These are phyloP conservation scores for Neria commutata DNA, from an alignment of 2,888 invertebrate genomes.

Conservation along the genomic window DNA sequence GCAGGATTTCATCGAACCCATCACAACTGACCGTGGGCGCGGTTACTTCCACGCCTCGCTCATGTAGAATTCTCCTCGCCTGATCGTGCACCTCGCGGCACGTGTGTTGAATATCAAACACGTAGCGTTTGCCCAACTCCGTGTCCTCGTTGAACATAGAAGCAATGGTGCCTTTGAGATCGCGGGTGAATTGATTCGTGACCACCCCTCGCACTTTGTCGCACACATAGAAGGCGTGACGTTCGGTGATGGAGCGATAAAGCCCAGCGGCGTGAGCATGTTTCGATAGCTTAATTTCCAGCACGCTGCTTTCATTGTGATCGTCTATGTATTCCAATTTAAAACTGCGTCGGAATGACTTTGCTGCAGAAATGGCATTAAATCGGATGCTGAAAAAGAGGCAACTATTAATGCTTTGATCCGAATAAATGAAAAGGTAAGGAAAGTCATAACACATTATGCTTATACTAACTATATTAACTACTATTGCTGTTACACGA, in stretches of 20 bases:
- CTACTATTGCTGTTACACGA: not conserved
- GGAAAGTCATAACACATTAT: slow-evolving; percentile 10
- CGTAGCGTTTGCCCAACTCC: slow-evolving; percentile 84
- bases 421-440: slow-evolving; percentile 15
- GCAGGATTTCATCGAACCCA: slow-evolving; percentile 19
- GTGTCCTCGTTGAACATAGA: slow-evolving; percentile 91
- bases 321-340: slow-evolving; percentile 77
- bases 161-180: slow-evolving; percentile 87
- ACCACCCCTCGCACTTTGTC: slow-evolving; percentile 88
- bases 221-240: slow-evolving; percentile 91
- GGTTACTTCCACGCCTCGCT: slow-evolving; percentile 58
- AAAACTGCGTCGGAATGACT: slow-evolving; percentile 76
- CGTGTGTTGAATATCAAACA: slow-evolving; percentile 88
- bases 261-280: slow-evolving; percentile 81
- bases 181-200: slow-evolving; percentile 86
- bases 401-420: not conserved
- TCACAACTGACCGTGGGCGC: slow-evolving; percentile 17
- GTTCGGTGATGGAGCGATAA: slow-evolving; percentile 87
- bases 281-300: slow-evolving; percentile 82
- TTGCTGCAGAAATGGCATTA: slow-evolving; percentile 80
- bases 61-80: slow-evolving; percentile 77
- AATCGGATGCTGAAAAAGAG: slow-evolving; percentile 74
- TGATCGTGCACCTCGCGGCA: slow-evolving; percentile 90
- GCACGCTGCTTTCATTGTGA: slow-evolving; percentile 69
- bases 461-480: not conserved